Evolutionary conservation across 2,888 invertebrate genomes (phyloP).

Genomic region (Hydrotaea diabolus): DNA sequence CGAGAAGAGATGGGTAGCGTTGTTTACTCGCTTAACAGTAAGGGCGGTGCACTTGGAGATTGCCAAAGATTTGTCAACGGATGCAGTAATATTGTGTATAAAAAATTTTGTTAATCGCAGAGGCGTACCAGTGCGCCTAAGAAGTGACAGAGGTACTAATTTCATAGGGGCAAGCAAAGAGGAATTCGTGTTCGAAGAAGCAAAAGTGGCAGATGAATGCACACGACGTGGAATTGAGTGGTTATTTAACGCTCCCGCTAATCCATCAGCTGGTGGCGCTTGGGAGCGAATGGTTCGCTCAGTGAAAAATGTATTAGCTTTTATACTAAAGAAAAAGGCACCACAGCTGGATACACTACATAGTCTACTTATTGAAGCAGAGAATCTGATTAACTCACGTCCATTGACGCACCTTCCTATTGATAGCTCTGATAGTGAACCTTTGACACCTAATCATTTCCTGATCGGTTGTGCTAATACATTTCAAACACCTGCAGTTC

Average conservation of each 20-base stretch:
- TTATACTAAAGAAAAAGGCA: slow-evolving; percentile 61
- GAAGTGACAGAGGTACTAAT: slow-evolving; percentile 12
- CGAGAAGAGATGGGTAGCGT: slow-evolving; percentile 66
- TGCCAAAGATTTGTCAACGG: slow-evolving; percentile 48
- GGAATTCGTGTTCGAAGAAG: slow-evolving; percentile 24
- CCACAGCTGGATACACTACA: slow-evolving; percentile 57
- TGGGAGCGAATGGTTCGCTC: slow-evolving; percentile 63
- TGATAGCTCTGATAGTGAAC: slow-evolving; percentile 40
- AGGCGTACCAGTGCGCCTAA: slow-evolving; percentile 32
- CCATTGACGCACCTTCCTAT: slow-evolving; percentile 64
- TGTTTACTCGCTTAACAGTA: slow-evolving; percentile 66
- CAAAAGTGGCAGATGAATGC: slow-evolving; percentile 41
- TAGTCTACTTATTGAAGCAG: slow-evolving; percentile 61
- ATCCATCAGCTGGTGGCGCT: slow-evolving; percentile 57
- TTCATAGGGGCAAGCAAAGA: slow-evolving; percentile 56
- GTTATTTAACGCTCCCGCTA: slow-evolving; percentile 63
- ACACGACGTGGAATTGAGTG: slow-evolving; percentile 58
- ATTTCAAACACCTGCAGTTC: slow-evolving; percentile 53
- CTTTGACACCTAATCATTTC: slow-evolving; percentile 66
- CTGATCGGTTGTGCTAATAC: slow-evolving; percentile 57
- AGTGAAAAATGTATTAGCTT: slow-evolving; percentile 57
- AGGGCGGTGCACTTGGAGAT: slow-evolving; percentile 59
- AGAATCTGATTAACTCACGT: slow-evolving; percentile 57
- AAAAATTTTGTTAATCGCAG: slow-evolving; percentile 52
- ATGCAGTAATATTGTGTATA: slow-evolving; percentile 47